Percentiles rank a stretch among this genome's conserved stretches.
Evolutionary conservation across 1,140 invertebrate genomes (phyloP).

Genomic region (Brevipalpus yothersi): DNA sequence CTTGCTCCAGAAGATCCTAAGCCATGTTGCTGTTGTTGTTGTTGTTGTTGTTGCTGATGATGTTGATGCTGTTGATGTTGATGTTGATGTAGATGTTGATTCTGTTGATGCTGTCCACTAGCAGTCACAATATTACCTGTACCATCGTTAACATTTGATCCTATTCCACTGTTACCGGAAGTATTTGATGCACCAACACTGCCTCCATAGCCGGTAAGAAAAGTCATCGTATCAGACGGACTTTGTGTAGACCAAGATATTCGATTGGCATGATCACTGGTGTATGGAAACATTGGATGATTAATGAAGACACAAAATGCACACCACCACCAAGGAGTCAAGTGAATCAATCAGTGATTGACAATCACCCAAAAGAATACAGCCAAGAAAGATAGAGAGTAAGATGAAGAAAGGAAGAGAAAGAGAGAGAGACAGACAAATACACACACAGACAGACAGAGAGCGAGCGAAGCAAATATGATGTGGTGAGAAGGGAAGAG

Average conservation of each 20-base stretch:
- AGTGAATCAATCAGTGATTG: too few relatives aligned
- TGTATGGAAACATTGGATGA: background rate
- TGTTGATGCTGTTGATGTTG: background rate
- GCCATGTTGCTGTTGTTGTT: background rate
- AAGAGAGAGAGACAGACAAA: background rate
- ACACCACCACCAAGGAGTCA: background rate
- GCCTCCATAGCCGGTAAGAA: background rate
- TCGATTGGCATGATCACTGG: background rate
- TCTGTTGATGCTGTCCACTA: slow-evolving; percentile 1
- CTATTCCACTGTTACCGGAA: background rate
- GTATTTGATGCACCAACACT: background rate
- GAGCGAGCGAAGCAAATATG: background rate
- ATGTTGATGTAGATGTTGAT: background rate
- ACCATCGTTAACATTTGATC: background rate
- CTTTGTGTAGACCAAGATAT: background rate
- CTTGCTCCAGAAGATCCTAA: background rate
- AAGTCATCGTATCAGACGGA: background rate
- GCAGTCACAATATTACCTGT: background rate
- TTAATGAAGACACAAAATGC: background rate
- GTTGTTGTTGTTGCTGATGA: background rate
- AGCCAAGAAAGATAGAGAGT: background rate
- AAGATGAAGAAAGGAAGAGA: background rate
- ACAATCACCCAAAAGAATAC: too few relatives aligned
- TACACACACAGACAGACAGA: background rate
- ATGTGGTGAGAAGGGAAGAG: slow-evolving; percentile 1